Base-by-base conservation (phyloP, 2,113 vertebrate genomes). In the Equus quagga region DNA sequence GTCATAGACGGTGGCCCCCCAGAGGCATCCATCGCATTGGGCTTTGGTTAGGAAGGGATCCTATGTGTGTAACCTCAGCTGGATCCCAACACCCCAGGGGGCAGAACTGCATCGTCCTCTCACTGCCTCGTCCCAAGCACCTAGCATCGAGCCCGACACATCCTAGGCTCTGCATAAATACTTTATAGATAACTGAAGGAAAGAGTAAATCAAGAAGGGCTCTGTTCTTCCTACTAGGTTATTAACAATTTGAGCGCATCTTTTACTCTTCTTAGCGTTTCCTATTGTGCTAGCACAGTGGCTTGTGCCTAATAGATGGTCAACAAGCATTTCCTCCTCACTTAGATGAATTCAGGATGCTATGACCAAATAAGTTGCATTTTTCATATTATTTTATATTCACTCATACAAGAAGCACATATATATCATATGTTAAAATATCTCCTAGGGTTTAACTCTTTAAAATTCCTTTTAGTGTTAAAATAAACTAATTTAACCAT, bases 1-100 rank as follows among this genome's bases (percentile, higher is more conserved):
- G 62, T 19, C 54, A 51, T 0, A 3, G n/a, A 2, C 36, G 10
- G 4, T 6, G 51, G 4, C 1, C 33, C 69, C 13, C 33, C 46
- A 75, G 49, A 44, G 21, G 12, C 12, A 17, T 5, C 31, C 13
- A 3, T n/a, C 64, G 44, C 81, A 36, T 28, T 5, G 33, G 78
- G 41, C 46, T 89, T 65, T 6, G 26, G 76, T 82, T 31, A 12
- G n/a, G 58, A 49, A 64, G 70, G 13, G 67, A 60, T 89, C n/a
- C 0, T 58, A 3, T 8, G 13, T 33, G 67, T 33, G 18, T 60
- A 9, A 31, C 28, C n/a, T 67, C 41, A 8, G 5, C 58, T 80
- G 24, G 5, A 93, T 23, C 58, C 64, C 44, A 41, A 12, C 31
- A 49, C 31, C 51, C 49, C 67, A 56, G 54, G 8, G 60, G 26